Conservation (phyloP, 2,797 vertebrate species). For the Ispidina picta region DNA sequence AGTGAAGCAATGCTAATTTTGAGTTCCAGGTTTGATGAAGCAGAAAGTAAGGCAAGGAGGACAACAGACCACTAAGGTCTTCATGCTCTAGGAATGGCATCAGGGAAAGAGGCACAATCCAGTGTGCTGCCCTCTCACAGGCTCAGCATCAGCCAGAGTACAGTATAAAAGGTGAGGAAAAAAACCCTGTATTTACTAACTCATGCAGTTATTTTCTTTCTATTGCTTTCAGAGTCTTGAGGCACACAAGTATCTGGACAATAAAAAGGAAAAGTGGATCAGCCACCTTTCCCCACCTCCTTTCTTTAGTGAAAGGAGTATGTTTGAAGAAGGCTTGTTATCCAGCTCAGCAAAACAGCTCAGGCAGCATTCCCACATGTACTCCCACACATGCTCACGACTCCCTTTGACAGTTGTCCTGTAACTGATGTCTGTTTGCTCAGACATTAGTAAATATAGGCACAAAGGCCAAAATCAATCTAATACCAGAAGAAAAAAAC, state of each 20-base stretch:
- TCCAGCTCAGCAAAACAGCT: background rate
- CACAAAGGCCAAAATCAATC: background rate
- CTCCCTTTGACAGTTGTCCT: background rate
- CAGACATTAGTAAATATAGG: background rate
- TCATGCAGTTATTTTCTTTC: background rate
- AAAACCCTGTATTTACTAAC: background rate
- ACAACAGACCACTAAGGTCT: background rate
- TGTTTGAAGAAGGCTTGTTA: background rate
- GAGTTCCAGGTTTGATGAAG: background rate
- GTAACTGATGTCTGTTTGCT: background rate
- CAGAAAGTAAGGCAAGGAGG: background rate
- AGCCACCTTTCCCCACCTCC: background rate
- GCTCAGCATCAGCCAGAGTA: background rate
- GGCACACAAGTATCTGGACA: background rate
- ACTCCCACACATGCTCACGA: background rate
- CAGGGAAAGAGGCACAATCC: background rate
- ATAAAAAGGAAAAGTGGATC: background rate
- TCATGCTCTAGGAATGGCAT: background rate
- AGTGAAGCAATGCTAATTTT: background rate
- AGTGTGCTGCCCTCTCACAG: background rate
- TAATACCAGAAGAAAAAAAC: background rate
- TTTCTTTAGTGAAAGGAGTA: background rate
- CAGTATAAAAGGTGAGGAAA: background rate
- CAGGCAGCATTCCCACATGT: rapidly evolving
- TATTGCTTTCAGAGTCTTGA: background rate